Evolutionary conservation across 2,888 invertebrate genomes (phyloP).

Genomic region (Phyto melanocephala): DNA sequence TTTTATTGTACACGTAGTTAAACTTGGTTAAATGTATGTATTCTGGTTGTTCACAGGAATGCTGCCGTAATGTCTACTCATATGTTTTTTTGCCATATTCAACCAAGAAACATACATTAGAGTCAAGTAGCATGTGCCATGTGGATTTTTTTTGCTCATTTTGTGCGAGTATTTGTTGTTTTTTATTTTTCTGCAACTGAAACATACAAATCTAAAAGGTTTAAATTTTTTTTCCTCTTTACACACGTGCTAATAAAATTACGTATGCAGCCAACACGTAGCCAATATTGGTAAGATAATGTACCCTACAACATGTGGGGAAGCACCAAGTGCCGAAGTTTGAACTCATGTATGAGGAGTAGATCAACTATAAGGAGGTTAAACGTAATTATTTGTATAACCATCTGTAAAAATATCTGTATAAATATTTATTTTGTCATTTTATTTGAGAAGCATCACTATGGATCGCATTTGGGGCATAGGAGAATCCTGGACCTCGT

Average conservation of each 20-base stretch:
- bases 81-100: conserved; percentile 19
- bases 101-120: conserved; percentile 7
- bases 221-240: conserved; percentile 22
- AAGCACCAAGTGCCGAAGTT: not conserved
- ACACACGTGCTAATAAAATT: conserved; percentile 61
- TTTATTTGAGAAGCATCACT: too few species aligned
- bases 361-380: too few species aligned
- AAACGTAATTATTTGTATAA: too few species aligned
- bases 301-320: not conserved
- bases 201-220: conserved; percentile 33
- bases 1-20: not conserved
- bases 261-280: conserved; percentile 47
- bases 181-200: conserved; percentile 26
- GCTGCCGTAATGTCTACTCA: conserved; percentile 58
- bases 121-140: conserved; percentile 60
- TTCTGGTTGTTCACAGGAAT: conserved; percentile 53
- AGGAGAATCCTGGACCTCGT: too few species aligned
- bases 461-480: too few species aligned
- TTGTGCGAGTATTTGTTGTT: not conserved
- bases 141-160: conserved; percentile 3
- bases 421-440: too few species aligned
- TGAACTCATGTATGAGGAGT: too few species aligned
- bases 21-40: conserved; percentile 27
- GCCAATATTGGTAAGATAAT: not conserved
- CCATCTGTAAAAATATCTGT: too few species aligned